These are phyloP conservation scores for Cliona cf. orientalis DNA, from an alignment of 37 sponge, comb jelly and placozoan genomes.

Conservation along the genomic window DNA sequence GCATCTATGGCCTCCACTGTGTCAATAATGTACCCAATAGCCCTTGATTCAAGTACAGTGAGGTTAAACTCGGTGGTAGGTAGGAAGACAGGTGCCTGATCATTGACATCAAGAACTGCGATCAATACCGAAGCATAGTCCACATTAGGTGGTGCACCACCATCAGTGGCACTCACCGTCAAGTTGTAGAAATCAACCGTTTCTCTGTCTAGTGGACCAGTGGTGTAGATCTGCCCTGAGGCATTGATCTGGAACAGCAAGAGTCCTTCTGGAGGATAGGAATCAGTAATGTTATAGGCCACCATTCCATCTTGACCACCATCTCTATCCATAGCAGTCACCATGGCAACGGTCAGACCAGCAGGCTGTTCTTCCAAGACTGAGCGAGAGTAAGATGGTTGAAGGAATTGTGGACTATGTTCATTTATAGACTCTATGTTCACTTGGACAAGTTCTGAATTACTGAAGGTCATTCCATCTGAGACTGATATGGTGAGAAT, in stretches of 20 bases:
- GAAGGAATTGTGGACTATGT: conserved; percentile 50
- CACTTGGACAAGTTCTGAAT: conserved; percentile 18
- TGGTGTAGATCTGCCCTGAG: conserved; percentile 46
- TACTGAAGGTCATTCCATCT: conserved; percentile 62
- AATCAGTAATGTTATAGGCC: conserved; percentile 23
- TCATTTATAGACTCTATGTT: conserved; percentile 46
- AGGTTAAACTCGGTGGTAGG: conserved; percentile 12
- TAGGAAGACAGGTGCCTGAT: conserved; percentile 45
- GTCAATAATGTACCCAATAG: not conserved
- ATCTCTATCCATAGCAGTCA: conserved; percentile 42
- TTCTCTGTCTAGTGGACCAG: conserved; percentile 61
- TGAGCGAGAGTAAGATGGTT: not conserved
- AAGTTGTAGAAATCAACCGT: conserved; percentile 18
- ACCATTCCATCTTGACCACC: conserved; percentile 46
- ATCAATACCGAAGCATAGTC: conserved; percentile 40
- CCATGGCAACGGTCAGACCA: conserved; percentile 15
- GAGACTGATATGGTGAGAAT: conserved; percentile 38
- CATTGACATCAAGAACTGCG: conserved; percentile 62
- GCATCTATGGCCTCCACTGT: conserved; percentile 40
- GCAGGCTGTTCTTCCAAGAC: conserved; percentile 11
- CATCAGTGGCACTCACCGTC: conserved; percentile 48
- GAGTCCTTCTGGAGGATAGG: conserved; percentile 23
- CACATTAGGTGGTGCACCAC: not conserved
- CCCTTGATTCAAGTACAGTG: conserved; percentile 13
- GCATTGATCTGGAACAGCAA: conserved; percentile 27